Conservation (phyloP, 2,888 invertebrate species). For the Napeogenes inachia region DNA sequence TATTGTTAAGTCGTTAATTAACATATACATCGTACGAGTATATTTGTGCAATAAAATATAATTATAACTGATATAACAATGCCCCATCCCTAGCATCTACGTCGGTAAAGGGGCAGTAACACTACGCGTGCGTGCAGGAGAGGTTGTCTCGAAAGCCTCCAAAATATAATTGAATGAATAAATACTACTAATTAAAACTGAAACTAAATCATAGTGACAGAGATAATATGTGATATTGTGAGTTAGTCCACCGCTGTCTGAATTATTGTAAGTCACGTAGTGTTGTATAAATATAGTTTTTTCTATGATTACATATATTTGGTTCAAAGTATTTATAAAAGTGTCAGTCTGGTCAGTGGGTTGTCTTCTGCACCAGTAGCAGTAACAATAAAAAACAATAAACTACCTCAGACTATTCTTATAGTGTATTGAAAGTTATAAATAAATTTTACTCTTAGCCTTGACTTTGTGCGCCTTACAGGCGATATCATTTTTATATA, state of each 20-base stretch:
- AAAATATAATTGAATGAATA: slow-evolving; percentile 8
- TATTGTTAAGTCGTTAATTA: no score
- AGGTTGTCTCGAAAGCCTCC: slow-evolving; percentile 7
- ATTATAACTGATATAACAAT: not conserved
- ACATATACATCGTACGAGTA: not conserved
- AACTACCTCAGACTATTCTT: no score
- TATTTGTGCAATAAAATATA: not conserved
- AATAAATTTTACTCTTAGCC: no score
- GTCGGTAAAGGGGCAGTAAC: slow-evolving; percentile 13
- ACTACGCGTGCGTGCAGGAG: slow-evolving; percentile 9
- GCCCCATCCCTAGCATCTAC: slow-evolving; percentile 8
- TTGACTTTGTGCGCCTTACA: no score
- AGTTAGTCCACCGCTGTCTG: not conserved
- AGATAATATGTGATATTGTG: slow-evolving; percentile 3
- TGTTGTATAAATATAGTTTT: not conserved
- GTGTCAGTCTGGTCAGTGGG: not conserved
- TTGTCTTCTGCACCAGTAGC: no score
- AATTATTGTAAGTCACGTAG: slow-evolving; percentile 3
- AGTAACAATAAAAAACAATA: no score
- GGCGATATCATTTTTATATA: no score
- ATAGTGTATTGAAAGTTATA: no score
- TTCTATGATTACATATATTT: not conserved
- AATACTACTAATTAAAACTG: not conserved
- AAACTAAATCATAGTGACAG: not conserved
- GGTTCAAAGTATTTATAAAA: not conserved